Evolutionary conservation across 2,888 invertebrate species (phyloP).

Genomic region (Nineta flava): DNA sequence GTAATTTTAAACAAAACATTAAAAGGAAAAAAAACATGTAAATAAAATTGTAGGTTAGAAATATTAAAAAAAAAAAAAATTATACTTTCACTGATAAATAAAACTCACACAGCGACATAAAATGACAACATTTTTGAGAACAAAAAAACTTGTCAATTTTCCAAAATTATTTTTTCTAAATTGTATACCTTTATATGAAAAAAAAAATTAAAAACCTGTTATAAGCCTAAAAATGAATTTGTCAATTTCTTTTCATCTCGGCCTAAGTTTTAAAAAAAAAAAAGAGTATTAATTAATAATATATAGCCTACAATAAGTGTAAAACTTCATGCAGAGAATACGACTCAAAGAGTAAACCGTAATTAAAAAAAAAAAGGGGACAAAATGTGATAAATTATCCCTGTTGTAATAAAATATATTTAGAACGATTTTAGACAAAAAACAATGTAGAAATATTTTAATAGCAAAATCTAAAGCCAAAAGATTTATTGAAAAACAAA

Average conservation of each 20-base stretch:
- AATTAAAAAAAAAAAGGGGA: not conserved
- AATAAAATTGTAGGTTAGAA: not conserved
- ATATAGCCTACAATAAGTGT: not conserved
- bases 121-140: not conserved
- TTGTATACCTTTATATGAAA: not conserved
- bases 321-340: not conserved
- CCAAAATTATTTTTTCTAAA: constrained; percentile 5
- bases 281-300: not conserved
- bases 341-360: not conserved
- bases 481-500: not conserved
- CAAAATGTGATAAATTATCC: constrained; percentile 2
- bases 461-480: not conserved
- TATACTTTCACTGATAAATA: no score
- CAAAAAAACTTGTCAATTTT: not conserved
- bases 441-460: not conserved
- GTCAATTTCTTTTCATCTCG: constrained; percentile 3
- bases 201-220: constrained; percentile 2
- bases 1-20: no score
- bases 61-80: not conserved
- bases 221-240: not conserved
- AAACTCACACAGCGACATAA: not conserved
- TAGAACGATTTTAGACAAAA: not conserved
- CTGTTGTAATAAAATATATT: not conserved
- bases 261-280: constrained; percentile 1
- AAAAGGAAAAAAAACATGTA: not conserved